These are phyloP conservation scores for Drosophila fungiperda DNA, from an alignment of 2,888 invertebrate genomes.

Conservation along the genomic window DNA sequence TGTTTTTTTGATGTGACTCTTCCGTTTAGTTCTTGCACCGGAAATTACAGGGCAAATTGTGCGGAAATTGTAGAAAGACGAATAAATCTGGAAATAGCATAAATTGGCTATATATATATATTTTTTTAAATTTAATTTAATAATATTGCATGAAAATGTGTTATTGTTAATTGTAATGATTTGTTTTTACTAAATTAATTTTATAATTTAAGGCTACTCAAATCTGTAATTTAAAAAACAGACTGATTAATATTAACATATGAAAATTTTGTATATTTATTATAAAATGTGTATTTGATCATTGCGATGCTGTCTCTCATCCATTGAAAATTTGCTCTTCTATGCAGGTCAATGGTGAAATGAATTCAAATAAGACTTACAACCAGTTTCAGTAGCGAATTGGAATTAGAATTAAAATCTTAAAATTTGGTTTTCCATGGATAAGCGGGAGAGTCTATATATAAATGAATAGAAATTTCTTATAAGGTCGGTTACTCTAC, in stretches of 20 bases:
- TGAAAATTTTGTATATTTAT: not conserved
- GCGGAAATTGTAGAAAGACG: not conserved
- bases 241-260: not conserved
- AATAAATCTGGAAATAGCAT: not conserved
- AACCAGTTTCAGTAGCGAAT: no score
- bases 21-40: conserved; percentile 18
- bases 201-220: not conserved
- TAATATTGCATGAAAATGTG: not conserved
- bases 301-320: not conserved
- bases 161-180: not conserved
- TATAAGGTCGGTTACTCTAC: not conserved
- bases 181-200: no score
- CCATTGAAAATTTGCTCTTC: not conserved
- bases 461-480: not conserved
- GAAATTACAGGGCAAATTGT: conserved; percentile 11
- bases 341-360: not conserved
- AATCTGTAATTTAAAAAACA: not conserved
- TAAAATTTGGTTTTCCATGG: not conserved
- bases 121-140: not conserved
- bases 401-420: no score
- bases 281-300: not conserved
- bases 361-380: not conserved
- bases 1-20: conserved; percentile 19
- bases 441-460: not conserved
- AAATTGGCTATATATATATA: not conserved